These are phyloP conservation scores for Metellina segmentata DNA, from an alignment of 2,888 invertebrate species.

Conservation along the genomic window DNA sequence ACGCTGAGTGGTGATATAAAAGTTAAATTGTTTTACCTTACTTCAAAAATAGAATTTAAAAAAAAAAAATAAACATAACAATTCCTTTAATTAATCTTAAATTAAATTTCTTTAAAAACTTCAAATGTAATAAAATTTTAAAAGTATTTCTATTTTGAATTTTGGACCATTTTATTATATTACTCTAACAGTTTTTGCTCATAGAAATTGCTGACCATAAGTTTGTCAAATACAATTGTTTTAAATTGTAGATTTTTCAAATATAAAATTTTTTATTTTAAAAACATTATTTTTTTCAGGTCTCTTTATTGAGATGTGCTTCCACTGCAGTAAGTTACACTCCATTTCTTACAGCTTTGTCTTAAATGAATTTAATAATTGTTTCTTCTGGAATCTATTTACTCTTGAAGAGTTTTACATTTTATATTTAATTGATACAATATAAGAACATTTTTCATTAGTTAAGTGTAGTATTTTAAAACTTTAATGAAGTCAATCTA, in stretches of 20 bases:
- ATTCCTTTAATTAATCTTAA: not conserved
- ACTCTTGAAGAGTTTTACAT: not conserved
- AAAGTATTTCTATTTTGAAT: no score
- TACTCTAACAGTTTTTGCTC: no score
- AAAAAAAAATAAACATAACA: not conserved
- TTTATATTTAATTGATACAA: not conserved
- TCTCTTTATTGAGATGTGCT: slow-evolving; percentile 14
- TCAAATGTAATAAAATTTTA: not conserved
- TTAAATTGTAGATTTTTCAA: no score
- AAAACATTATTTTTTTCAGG: slow-evolving; percentile 13
- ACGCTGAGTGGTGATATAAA: no score
- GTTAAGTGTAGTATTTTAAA: no score
- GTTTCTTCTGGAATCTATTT: not conserved
- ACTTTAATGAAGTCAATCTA: not conserved
- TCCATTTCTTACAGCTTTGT: not conserved
- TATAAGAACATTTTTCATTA: no score
- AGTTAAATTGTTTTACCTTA: no score
- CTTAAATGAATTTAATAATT: not conserved
- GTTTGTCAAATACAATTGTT: no score
- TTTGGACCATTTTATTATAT: no score
- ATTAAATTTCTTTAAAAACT: not conserved
- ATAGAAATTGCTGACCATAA: no score
- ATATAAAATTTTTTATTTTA: not conserved
- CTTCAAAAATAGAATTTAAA: not conserved
- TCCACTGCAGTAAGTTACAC: slow-evolving; percentile 12